These are phyloP conservation scores for Lasiurus borealis DNA, from an alignment of 2,113 vertebrate genomes.

Conservation along the genomic window DNA sequence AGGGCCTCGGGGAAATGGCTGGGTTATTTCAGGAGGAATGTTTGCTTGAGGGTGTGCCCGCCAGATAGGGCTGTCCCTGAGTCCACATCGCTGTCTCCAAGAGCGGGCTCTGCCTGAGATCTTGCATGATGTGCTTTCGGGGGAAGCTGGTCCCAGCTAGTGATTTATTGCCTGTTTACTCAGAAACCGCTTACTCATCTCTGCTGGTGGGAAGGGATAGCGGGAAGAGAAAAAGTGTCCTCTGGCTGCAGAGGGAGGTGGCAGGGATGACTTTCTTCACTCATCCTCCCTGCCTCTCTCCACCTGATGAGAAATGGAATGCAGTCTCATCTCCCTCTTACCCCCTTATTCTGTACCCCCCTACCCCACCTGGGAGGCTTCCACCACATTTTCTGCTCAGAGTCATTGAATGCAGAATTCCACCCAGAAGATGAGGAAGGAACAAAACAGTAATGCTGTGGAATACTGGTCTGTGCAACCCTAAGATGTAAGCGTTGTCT, in stretches of 20 bases:
- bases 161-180: slow-evolving; percentile 56
- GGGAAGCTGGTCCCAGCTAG: neutral
- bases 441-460: neutral
- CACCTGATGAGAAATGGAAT: neutral
- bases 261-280: neutral
- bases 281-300: neutral
- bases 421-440: neutral
- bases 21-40: neutral
- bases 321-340: neutral
- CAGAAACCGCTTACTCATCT: neutral
- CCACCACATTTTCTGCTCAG: slow-evolving; percentile 2
- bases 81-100: neutral
- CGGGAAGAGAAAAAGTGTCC: neutral
- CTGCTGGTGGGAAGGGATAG: slow-evolving; percentile 31
- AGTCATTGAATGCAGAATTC: neutral
- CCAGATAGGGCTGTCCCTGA: neutral
- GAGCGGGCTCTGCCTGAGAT: neutral
- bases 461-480: neutral
- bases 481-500: neutral
- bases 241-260: neutral
- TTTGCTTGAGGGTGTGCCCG: neutral
- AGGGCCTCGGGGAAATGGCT: neutral
- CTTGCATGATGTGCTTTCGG: neutral
- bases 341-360: neutral
- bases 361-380: neutral